Conservation (phyloP, 2,113 vertebrate genomes). For the Paramisgurnus dabryanus region DNA sequence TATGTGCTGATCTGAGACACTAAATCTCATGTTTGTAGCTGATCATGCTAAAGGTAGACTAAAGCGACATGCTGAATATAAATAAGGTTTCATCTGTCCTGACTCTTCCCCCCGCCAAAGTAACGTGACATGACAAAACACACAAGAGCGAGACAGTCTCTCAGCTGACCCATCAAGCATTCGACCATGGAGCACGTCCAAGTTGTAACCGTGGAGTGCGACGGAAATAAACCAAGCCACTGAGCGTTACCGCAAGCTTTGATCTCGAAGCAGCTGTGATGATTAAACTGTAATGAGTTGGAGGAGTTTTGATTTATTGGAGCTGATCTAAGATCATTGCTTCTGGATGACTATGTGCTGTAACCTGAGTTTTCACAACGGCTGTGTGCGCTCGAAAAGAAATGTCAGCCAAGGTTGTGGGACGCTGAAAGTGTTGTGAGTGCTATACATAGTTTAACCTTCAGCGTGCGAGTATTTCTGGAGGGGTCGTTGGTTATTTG, state of each 20-base stretch:
- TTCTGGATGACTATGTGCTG: slow-evolving; percentile 4
- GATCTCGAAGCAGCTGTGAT: not conserved
- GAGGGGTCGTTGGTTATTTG: slow-evolving; percentile 13
- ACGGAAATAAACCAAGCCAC: slow-evolving; percentile 1
- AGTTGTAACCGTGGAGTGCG: not conserved
- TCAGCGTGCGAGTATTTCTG: slow-evolving; percentile 54
- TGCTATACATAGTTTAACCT: slow-evolving; percentile 69
- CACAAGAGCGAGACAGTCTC: not conserved
- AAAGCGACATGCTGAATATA: not conserved
- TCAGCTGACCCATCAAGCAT: slow-evolving; percentile 10
- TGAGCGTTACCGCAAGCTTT: not conserved
- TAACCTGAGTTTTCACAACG: slow-evolving; percentile 33
- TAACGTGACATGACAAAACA: slow-evolving; percentile 10
- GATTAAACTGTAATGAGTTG: not conserved
- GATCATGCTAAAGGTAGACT: slow-evolving; percentile 13
- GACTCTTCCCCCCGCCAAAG: not conserved
- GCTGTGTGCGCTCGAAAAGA: slow-evolving; percentile 25
- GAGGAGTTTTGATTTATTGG: not conserved
- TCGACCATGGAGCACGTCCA: not conserved
- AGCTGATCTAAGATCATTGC: slow-evolving; percentile 22
- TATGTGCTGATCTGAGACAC: too few species aligned
- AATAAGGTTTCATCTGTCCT: slow-evolving; percentile 30
- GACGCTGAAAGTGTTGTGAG: slow-evolving; percentile 61
- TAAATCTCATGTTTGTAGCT: too few species aligned
- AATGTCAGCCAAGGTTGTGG: slow-evolving; percentile 39